Percentiles rank a stretch among this genome's conserved stretches.
Conservation (phyloP, 2,797 vertebrate species). For the Numenius phaeopus region DNA sequence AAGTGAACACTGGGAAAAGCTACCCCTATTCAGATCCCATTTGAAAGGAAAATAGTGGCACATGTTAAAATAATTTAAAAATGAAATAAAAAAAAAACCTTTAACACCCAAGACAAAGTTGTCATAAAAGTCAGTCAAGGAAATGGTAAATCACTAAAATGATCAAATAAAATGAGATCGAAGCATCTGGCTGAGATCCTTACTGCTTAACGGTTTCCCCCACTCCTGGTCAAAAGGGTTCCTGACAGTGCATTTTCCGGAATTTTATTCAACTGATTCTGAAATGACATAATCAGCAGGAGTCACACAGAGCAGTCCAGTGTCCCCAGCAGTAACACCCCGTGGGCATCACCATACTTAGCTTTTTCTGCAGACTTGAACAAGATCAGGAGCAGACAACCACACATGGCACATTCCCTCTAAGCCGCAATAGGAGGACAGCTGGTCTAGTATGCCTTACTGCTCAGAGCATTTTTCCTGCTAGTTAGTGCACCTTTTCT, state of each 20-base stretch:
- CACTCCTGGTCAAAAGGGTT: neutral
- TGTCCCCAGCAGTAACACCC: neutral
- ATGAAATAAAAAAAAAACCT: neutral
- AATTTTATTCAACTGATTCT: neutral
- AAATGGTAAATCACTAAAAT: conserved; percentile 50
- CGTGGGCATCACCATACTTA: neutral
- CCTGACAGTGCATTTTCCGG: neutral
- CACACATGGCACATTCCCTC: fast-evolving
- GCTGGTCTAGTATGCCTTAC: fast-evolving
- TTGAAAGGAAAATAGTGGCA: neutral
- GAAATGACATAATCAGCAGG: neutral
- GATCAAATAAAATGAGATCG: conserved; percentile 29
- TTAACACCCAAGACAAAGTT: neutral
- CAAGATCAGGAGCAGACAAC: neutral
- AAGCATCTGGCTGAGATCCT: conserved; percentile 24
- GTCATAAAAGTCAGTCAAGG: conserved; percentile 19
- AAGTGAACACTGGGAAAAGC: neutral
- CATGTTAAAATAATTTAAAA: neutral
- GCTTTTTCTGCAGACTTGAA: neutral
- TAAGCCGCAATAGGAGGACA: fast-evolving
- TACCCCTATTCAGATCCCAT: neutral
- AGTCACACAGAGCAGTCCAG: neutral
- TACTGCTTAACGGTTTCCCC: neutral
- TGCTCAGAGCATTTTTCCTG: neutral
- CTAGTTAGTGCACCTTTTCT: neutral